Conservation (phyloP, 1,140 invertebrate genomes). For the Mya arenaria region DNA sequence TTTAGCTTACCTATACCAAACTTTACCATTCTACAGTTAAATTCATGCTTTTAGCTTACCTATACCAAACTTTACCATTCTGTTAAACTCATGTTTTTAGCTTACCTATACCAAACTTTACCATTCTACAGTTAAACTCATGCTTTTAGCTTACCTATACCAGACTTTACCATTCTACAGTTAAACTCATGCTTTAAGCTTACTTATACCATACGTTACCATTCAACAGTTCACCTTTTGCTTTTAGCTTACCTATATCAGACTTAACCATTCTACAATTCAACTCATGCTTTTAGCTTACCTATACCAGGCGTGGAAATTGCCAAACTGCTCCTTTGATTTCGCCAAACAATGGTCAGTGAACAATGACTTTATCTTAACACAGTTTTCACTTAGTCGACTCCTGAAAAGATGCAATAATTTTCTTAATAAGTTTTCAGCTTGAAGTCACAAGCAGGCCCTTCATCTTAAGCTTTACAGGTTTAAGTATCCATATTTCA, state of each 20-base stretch:
- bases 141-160: neutral
- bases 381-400: slow-evolving; percentile 39
- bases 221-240: neutral
- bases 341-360: slow-evolving; percentile 35
- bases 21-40: too few species aligned
- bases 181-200: neutral
- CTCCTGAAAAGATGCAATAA: slow-evolving; percentile 12
- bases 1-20: too few species aligned
- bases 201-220: neutral
- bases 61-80: too few species aligned
- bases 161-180: neutral
- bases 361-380: slow-evolving; percentile 43
- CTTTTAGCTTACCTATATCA: neutral
- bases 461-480: too few species aligned
- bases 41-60: too few species aligned
- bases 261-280: neutral
- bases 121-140: neutral
- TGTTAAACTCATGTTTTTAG: too few species aligned
- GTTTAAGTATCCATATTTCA: neutral
- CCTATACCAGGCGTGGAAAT: slow-evolving; percentile 42
- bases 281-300: neutral
- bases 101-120: too few species aligned
- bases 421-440: neutral
- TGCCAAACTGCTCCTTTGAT: slow-evolving; percentile 42
- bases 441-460: neutral